A percentile compares a stretch with the other conserved stretches of the same genome.
These are phyloP conservation scores for Plotosus lineatus DNA, from an alignment of 2,113 vertebrate species.

Conservation along the genomic window DNA sequence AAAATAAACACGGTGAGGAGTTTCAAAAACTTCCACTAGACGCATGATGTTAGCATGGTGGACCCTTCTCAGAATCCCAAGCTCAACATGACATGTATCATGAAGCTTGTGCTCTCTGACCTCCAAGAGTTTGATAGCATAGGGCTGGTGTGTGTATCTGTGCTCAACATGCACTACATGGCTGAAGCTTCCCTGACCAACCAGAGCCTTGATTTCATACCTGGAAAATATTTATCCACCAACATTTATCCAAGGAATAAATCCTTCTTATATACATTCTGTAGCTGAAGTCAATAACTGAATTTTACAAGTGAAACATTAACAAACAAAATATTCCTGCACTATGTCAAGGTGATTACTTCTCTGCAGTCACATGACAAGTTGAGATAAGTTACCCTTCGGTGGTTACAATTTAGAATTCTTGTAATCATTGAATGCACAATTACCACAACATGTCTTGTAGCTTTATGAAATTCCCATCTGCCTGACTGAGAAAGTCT, in stretches of 20 bases:
- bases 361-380: neutral
- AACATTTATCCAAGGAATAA: neutral
- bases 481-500: neutral
- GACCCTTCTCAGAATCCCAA: slow-evolving; percentile 64
- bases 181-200: slow-evolving; percentile 69
- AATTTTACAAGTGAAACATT: neutral
- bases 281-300: neutral
- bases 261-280: neutral
- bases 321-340: slow-evolving; percentile 6
- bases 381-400: slow-evolving; percentile 7
- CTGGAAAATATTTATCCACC: slow-evolving; percentile 59
- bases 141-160: slow-evolving; percentile 62
- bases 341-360: neutral
- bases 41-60: slow-evolving; percentile 64
- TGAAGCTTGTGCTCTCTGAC: slow-evolving; percentile 58
- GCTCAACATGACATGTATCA: slow-evolving; percentile 63
- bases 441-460: slow-evolving; percentile 8
- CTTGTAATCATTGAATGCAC: slow-evolving; percentile 32
- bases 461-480: slow-evolving; percentile 5
- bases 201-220: slow-evolving; percentile 72
- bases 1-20: slow-evolving; percentile 60
- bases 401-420: slow-evolving; percentile 17
- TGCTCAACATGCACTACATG: slow-evolving; percentile 67
- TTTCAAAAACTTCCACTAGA: slow-evolving; percentile 69
- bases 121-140: slow-evolving; percentile 73